Percentiles rank a stretch among this genome's conserved stretches.
These are phyloP conservation scores for Bradypus variegatus DNA, from an alignment of 2,797 vertebrate species.

Conservation along the genomic window DNA sequence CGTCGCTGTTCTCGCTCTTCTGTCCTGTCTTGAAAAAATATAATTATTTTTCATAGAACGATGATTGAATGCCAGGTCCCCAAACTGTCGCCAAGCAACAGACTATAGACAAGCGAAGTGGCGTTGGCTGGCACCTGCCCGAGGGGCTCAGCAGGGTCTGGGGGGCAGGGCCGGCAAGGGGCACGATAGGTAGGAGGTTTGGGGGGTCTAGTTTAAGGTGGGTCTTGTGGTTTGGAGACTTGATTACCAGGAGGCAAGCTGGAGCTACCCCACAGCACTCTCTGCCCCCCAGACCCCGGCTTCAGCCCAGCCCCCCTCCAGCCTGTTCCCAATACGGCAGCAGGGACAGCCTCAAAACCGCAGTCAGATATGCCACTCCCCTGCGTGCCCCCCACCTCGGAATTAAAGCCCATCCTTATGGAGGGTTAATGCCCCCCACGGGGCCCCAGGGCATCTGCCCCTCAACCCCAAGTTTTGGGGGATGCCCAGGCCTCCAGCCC, in stretches of 20 bases:
- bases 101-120: accelerated
- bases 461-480: no score
- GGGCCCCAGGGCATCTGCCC: no score
- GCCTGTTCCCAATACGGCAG: no score
- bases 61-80: neutral
- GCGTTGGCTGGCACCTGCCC: neutral
- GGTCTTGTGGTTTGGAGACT: neutral
- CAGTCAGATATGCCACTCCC: no score
- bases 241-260: no score
- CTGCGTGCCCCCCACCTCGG: no score
- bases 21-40: neutral
- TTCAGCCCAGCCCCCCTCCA: no score
- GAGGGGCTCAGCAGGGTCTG: neutral
- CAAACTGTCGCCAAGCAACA: accelerated
- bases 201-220: neutral
- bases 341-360: no score
- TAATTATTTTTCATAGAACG: neutral
- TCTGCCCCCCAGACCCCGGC: no score
- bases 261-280: neutral
- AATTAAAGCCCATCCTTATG: no score
- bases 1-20: neutral
- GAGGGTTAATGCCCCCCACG: no score
- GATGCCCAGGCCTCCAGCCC: no score
- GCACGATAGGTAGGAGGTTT: neutral
- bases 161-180: accelerated